Conservation (phyloP, 30 jellyfish, hydroid and myxozoan genomes). For the Hydra vulgaris region DNA sequence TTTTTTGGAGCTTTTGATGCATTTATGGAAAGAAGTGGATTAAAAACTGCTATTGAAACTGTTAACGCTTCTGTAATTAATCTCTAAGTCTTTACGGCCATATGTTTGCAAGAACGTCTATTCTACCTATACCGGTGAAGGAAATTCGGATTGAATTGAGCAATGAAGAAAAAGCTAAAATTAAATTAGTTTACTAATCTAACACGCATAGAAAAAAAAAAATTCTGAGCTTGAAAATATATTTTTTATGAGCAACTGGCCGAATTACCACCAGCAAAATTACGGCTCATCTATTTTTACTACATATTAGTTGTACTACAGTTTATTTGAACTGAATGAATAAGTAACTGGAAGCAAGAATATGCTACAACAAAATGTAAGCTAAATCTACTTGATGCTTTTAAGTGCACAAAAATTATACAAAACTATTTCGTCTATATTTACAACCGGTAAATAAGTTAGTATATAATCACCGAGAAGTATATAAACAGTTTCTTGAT, state of each 20-base stretch:
- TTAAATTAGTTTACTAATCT: background rate
- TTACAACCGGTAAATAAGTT: conserved; percentile 2
- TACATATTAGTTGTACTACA: background rate
- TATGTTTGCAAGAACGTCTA: conserved; percentile 4
- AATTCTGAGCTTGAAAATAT: too few relatives aligned
- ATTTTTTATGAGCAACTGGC: too few relatives aligned
- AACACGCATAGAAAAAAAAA: background rate
- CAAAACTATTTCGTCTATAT: background rate
- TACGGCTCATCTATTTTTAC: background rate
- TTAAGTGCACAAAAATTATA: background rate
- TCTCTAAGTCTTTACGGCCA: conserved; percentile 7
- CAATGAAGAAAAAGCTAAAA: too few relatives aligned
- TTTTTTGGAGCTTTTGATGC: too few relatives aligned
- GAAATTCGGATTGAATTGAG: conserved; percentile 5
- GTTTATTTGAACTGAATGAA: conserved; percentile 1
- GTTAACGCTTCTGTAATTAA: too few relatives aligned
- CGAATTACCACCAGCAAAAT: background rate
- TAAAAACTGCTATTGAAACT: too few relatives aligned
- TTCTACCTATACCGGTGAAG: background rate
- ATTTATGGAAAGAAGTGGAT: too few relatives aligned
- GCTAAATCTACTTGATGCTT: background rate
- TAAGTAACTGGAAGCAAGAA: background rate
- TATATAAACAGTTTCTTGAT: conserved; percentile 4
- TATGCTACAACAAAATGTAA: background rate
- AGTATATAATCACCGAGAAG: background rate